These are phyloP conservation scores for Lacerta bilineata DNA, from an alignment of 2,797 vertebrate species.

Conservation along the genomic window DNA sequence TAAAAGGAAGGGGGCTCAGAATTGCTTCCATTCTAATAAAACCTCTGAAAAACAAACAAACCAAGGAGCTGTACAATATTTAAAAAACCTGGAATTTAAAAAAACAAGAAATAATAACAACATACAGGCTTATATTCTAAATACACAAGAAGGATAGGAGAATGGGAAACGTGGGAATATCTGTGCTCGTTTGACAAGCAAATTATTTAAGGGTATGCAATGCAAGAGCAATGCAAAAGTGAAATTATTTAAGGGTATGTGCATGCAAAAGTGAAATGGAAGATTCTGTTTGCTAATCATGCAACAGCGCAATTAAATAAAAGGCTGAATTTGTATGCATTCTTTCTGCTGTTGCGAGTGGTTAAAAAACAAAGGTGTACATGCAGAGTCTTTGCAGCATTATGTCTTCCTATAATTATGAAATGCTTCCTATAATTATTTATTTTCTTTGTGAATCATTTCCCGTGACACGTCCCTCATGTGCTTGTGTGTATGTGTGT, in stretches of 20 bases:
- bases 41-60: neutral
- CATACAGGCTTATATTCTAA: neutral
- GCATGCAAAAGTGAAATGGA: neutral
- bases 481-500: no score
- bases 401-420: neutral
- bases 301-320: neutral
- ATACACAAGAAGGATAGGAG: neutral
- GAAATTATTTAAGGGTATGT: neutral
- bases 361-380: neutral
- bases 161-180: neutral
- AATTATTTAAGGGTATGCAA: neutral
- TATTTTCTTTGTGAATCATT: no score
- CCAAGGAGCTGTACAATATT: neutral
- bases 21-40: neutral
- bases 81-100: neutral
- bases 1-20: neutral
- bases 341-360: no score
- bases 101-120: neutral
- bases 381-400: neutral
- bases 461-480: no score
- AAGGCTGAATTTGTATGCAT: neutral
- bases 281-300: neutral
- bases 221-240: no score
- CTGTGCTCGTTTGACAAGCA: neutral
- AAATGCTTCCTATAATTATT: neutral